A percentile compares a stretch with the other conserved stretches of the same genome.
Conservation (phyloP, 2,113 vertebrate species). For the Procavia capensis region DNA sequence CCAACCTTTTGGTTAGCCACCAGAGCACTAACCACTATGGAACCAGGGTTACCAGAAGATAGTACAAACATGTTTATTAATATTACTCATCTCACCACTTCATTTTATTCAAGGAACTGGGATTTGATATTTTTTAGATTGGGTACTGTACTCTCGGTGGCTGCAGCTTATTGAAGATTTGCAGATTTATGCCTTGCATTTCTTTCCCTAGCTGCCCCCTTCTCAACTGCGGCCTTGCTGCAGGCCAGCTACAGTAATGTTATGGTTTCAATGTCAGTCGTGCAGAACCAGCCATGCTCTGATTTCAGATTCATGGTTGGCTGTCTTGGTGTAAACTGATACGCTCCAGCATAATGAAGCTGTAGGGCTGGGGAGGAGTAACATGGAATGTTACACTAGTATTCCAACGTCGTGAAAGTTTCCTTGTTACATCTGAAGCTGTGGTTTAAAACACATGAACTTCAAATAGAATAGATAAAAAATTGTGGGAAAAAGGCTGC, state of each 20-base stretch:
- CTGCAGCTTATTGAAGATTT: background rate
- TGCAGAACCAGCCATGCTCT: slow-evolving; percentile 46
- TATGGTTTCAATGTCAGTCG: slow-evolving; percentile 47
- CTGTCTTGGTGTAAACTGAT: slow-evolving; percentile 71
- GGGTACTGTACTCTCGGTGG: background rate
- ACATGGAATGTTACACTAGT: slow-evolving; percentile 46
- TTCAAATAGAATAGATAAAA: background rate
- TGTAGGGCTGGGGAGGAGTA: slow-evolving; percentile 36
- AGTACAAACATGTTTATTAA: background rate
- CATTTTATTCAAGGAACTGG: slow-evolving; percentile 20
- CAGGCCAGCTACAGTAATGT: slow-evolving; percentile 35
- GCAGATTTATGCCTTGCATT: background rate
- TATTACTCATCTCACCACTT: background rate
- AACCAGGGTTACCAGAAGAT: too few relatives aligned
- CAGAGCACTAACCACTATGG: too few relatives aligned
- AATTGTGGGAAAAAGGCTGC: background rate
- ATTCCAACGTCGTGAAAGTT: slow-evolving; percentile 67
- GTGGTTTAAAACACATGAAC: slow-evolving; percentile 53
- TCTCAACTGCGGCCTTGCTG: background rate
- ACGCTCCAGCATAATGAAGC: slow-evolving; percentile 44
- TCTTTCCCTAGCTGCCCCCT: background rate
- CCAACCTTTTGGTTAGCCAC: too few relatives aligned
- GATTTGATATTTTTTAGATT: background rate
- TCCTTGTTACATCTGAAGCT: slow-evolving; percentile 67
- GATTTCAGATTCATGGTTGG: slow-evolving; percentile 71